These are phyloP conservation scores for Gortyna flavago DNA, from an alignment of 2,888 invertebrate species.

Conservation along the genomic window DNA sequence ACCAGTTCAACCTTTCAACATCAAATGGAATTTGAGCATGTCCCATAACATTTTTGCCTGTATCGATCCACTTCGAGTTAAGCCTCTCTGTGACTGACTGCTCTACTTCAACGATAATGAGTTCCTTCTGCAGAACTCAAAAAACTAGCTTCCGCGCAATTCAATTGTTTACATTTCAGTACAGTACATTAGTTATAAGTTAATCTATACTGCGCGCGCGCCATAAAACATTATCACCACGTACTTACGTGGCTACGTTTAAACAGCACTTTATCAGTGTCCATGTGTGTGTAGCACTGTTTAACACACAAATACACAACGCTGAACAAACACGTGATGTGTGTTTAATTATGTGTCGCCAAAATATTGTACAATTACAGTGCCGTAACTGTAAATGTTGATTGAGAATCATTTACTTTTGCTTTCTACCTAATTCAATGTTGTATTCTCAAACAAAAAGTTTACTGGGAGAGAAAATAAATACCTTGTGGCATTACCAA, in stretches of 20 bases:
- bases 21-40: background rate
- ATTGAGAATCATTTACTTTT: constrained; percentile 7
- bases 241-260: constrained; percentile 62
- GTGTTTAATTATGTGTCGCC: constrained; percentile 53
- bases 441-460: background rate
- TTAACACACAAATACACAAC: constrained; percentile 36
- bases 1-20: too few species aligned
- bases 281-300: constrained; percentile 33
- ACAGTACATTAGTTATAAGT: constrained; percentile 54
- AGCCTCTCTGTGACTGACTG: constrained; percentile 13
- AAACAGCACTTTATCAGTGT: constrained; percentile 64
- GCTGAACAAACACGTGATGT: constrained; percentile 47
- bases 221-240: constrained; percentile 55
- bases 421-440: background rate
- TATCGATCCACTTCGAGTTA: too few species aligned
- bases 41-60: background rate
- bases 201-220: constrained; percentile 52
- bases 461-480: background rate
- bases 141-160: constrained; percentile 39
- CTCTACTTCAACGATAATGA: constrained; percentile 25
- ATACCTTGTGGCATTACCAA: background rate
- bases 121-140: constrained; percentile 4
- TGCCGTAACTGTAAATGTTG: constrained; percentile 18
- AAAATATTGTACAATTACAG: constrained; percentile 46
- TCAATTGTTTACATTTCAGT: constrained; percentile 49